Evolutionary conservation across 1,140 invertebrate species (phyloP).

Genomic region (Drosophila arawakana): DNA sequence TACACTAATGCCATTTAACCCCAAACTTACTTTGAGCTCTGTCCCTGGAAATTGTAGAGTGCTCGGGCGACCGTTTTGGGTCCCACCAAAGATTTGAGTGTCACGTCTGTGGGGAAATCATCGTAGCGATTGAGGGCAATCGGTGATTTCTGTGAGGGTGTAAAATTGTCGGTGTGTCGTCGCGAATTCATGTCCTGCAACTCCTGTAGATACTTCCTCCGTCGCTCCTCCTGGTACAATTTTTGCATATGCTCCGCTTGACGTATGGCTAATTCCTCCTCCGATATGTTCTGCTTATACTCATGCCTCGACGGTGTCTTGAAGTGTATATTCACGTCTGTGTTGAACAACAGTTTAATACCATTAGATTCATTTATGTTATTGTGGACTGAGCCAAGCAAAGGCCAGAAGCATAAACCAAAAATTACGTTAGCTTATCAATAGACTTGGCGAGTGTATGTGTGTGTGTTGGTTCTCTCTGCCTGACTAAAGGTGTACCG

Average conservation of each 20-base stretch:
- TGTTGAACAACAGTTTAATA: constrained; percentile 94
- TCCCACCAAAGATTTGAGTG: constrained; percentile 85
- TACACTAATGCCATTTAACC: fast-evolving
- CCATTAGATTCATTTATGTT: constrained; percentile 84
- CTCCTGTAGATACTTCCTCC: constrained; percentile 94
- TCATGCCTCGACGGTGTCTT: constrained; percentile 93
- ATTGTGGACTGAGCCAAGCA: constrained; percentile 26
- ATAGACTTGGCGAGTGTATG: background rate
- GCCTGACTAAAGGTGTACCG: background rate
- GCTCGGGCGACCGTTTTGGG: constrained; percentile 92
- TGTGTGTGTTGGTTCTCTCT: constrained; percentile 9
- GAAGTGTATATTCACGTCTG: constrained; percentile 97
- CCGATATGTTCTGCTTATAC: constrained; percentile 91
- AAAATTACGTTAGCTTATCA: constrained; percentile 3
- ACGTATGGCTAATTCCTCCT: constrained; percentile 92
- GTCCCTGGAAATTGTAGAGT: constrained; percentile 95
- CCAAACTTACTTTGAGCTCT: constrained; percentile 87
- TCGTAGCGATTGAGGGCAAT: constrained; percentile 97
- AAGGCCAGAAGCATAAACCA: constrained; percentile 23
- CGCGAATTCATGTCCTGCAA: constrained; percentile 95
- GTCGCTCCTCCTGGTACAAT: constrained; percentile 94
- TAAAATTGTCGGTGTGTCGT: constrained; percentile 95
- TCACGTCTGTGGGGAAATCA: constrained; percentile 89
- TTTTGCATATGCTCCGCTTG: constrained; percentile 96
- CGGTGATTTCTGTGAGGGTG: constrained; percentile 96